Base-by-base conservation (phyloP, 2,113 vertebrate genomes). In the Stigmatopora argus region DNA sequence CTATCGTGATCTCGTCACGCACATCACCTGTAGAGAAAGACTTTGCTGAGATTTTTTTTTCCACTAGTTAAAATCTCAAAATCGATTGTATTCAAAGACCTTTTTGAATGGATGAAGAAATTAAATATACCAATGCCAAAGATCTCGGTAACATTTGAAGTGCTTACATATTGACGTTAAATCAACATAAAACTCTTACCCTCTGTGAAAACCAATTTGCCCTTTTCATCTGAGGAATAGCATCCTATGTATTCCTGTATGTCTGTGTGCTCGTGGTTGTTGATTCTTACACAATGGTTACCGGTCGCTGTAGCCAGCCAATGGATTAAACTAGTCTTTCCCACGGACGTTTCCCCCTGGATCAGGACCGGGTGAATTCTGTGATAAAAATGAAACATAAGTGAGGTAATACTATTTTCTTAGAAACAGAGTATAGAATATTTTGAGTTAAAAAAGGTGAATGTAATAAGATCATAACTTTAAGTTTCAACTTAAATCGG, bases 171-270 rank as follows among this genome's bases (percentile, higher is more conserved):
- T 0, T 7, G 19, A 52, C 49, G 11, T 51, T 26, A 10, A 4
- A 23, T 53, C 1, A 23, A 23, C 51, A 14, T 8, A 53, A 26
- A n/a, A 19, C n/a, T 8, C 49, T 3, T 80, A 96, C 94, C 94
- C 92, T 99, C 97, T 78, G 93, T 95, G 87, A 99, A 99, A 13
- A 93, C 78, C 77, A 99, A 66, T 74, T 95, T 97, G 64, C 96
- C 97, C 3, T 88, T 83, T 44, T 91, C 77, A n/a, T 96, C 91
- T 0, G 96, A 96, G 0, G 94, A 94, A 12, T 98, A 99, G 82
- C 97, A 98, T 77, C 97, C 96, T 45, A 98, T 93, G 79, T 99
- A 99, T 56, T 99, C 97, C 74, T 99, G 97, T 83, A 98, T 96
- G 81, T 99, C 97, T 0, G 97, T 99, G 82, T 99, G 96, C 70